Conservation (phyloP, 2,888 invertebrate species). For the Caenorhabditis afra region DNA sequence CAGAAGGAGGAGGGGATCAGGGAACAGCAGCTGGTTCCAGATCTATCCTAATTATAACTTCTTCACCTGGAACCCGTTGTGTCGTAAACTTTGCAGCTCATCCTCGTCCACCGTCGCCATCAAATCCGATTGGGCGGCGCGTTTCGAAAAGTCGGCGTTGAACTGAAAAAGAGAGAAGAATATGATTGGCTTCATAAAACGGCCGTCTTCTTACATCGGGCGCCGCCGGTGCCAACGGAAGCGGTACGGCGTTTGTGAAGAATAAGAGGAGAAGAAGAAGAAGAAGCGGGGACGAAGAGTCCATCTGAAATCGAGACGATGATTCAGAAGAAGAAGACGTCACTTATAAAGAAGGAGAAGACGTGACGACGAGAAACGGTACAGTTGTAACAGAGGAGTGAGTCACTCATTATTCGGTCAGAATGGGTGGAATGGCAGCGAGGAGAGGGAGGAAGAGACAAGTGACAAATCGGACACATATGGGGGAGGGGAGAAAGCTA, state of each 20-base stretch:
- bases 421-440: not conserved
- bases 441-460: not conserved
- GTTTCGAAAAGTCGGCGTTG: slow-evolving; percentile 44
- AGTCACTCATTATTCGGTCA: slow-evolving; percentile 28
- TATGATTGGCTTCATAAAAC: not conserved
- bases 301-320: slow-evolving; percentile 36
- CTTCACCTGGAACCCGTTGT: slow-evolving; percentile 43
- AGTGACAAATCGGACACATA: slow-evolving; percentile 48
- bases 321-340: slow-evolving; percentile 8
- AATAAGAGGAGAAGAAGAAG: slow-evolving; percentile 23
- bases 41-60: not conserved
- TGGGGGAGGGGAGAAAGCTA: slow-evolving; percentile 9
- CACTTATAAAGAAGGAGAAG: slow-evolving; percentile 1
- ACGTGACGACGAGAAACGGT: slow-evolving; percentile 23
- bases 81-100: slow-evolving; percentile 55
- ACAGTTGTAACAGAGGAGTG: slow-evolving; percentile 26
- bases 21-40: not conserved
- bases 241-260: slow-evolving; percentile 20
- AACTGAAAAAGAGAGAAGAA: slow-evolving; percentile 26
- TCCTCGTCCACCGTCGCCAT: slow-evolving; percentile 48
- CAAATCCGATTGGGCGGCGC: slow-evolving; percentile 32
- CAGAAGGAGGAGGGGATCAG: not conserved
- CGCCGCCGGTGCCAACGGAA: slow-evolving; percentile 44
- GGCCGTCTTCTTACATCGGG: slow-evolving; percentile 38
- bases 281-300: slow-evolving; percentile 12